Base-by-base conservation (phyloP, 2,888 invertebrate genomes). In the Teinopalpus imperialis region DNA sequence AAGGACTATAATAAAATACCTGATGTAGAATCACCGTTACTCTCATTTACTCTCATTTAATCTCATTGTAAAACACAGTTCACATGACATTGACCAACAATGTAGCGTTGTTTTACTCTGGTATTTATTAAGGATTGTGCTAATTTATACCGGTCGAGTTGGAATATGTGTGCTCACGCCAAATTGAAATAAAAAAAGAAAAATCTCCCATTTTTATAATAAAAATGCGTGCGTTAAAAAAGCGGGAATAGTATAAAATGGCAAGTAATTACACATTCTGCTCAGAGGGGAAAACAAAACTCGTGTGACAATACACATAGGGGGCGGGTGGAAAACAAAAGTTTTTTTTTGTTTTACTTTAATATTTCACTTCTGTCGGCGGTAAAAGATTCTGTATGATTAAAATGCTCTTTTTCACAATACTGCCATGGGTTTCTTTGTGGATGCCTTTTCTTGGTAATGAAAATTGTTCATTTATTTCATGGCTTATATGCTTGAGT, bases 301-400 rank as follows among this genome's bases (percentile, higher is more conserved):
- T 47, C 59, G 60, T 53, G 59, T 60, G 68, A 66, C 69, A 66
- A 59, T 60, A 61, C 46, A 47, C 43, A 37, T 36, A 55, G 58
- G 56, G 68, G 66, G 66, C 55, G 61, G 45, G 59, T 57, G 52
- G 48, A 40, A 64, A 71, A 75, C 76, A 78, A 75, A 67, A 58
- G 74, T 68, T 66, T 66, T 68, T 66, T 66, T 66, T 66, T 74
- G 76, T 75, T 74, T 74, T 73, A 74, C 75, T 79, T 79, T 81
- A 81, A 81, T 81, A 81, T 80, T 73, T 81, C 81, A 80, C 71
- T 71, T 59, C 71, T 74, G 79, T 76, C 78, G 66, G 39, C 57
- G 54, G 57, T 63, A 60, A 69, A 73, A 63, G 67, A 72, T 72
- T 67, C 63, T 62, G 51, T 62, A 59, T 74, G 74, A 78, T 78